Evolutionary conservation across 2,888 invertebrate species (phyloP).

Genomic region (Sacculina carcini): DNA sequence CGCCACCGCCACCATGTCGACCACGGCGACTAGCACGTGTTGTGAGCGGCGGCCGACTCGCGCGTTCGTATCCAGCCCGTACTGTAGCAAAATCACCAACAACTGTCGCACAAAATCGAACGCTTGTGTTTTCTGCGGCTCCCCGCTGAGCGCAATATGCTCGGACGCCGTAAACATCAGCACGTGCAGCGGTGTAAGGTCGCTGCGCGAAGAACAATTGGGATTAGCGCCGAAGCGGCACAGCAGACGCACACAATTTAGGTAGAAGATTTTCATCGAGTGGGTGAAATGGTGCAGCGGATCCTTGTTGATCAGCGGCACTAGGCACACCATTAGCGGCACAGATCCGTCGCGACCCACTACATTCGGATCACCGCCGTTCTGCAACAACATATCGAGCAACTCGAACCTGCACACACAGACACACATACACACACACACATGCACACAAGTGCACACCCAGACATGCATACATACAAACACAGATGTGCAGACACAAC

Average conservation of each 20-base stretch:
- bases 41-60: constrained; percentile 31
- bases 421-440: neutral
- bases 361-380: constrained; percentile 37
- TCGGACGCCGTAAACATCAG: constrained; percentile 41
- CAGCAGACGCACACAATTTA: constrained; percentile 39
- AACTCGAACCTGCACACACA: constrained; percentile 23
- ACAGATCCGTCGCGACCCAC: constrained; percentile 42
- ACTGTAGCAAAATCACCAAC: constrained; percentile 32
- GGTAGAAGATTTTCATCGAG: constrained; percentile 43
- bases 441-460: too few relatives aligned
- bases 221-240: constrained; percentile 42
- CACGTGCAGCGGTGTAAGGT: constrained; percentile 39
- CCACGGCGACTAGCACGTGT: constrained; percentile 38
- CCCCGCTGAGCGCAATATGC: constrained; percentile 38
- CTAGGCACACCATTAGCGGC: constrained; percentile 44
- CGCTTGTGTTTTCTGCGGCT: constrained; percentile 35
- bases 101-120: constrained; percentile 38
- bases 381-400: constrained; percentile 30
- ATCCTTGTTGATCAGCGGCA: constrained; percentile 45
- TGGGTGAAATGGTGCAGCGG: constrained; percentile 42
- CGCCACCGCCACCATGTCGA: constrained; percentile 35
- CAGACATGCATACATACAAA: too few relatives aligned
- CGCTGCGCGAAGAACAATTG: constrained; percentile 39
- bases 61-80: constrained; percentile 33
- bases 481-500: too few relatives aligned